Percentiles rank a stretch among this genome's conserved stretches.
Conservation (phyloP, 35 echinoderm and acorn worm genomes). For the Ophioderma brevispina region DNA sequence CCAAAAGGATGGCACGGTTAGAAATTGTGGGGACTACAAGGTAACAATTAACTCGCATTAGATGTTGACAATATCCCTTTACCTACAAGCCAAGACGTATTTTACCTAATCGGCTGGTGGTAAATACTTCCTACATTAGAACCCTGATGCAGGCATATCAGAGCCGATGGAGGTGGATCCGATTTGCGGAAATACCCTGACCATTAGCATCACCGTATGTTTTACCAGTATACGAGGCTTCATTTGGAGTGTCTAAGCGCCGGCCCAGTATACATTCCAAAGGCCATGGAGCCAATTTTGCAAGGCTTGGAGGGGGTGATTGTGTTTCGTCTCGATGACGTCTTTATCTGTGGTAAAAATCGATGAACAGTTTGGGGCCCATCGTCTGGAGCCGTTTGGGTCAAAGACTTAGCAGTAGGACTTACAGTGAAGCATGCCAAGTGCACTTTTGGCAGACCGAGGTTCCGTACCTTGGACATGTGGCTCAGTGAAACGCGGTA, state of each 20-base stretch:
- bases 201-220: conserved; percentile 12
- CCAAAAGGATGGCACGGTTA: conserved; percentile 20
- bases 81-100: conserved; percentile 55
- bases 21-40: conserved; percentile 63
- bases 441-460: conserved; percentile 4
- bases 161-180: conserved; percentile 47
- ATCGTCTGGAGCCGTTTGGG: conserved; percentile 22
- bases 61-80: conserved; percentile 40
- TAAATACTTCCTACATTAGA: conserved; percentile 49
- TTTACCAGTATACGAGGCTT: conserved; percentile 30
- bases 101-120: conserved; percentile 46
- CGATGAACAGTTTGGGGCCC: conserved; percentile 34
- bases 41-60: conserved; percentile 33
- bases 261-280: conserved; percentile 46
- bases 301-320: conserved; percentile 17
- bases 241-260: conserved; percentile 57
- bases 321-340: conserved; percentile 63
- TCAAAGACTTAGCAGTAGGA: background rate
- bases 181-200: conserved; percentile 34
- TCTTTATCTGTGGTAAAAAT: conserved; percentile 40
- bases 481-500: conserved; percentile 45
- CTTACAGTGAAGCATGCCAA: conserved; percentile 18
- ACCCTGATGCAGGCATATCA: conserved; percentile 46
- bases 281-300: conserved; percentile 31
- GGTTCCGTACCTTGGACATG: conserved; percentile 57